A percentile compares a stretch with the other conserved stretches of the same genome.
phyloP scores from a whole-genome alignment of 2,888 invertebrate species.

The Stomorhina lunata region DNA sequence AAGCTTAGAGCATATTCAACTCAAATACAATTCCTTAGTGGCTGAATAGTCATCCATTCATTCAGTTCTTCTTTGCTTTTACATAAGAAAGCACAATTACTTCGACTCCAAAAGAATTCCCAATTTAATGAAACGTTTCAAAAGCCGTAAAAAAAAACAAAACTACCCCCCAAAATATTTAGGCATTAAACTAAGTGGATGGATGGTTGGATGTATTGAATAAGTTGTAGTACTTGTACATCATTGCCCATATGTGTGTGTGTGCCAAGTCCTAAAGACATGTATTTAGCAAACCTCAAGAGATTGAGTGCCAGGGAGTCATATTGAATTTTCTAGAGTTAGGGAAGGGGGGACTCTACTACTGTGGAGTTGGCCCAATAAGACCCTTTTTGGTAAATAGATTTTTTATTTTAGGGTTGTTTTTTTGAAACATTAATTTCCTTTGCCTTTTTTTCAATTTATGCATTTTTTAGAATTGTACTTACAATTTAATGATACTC shows the following conservation, averaged over 20 bases:
- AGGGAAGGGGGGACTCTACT: background rate
- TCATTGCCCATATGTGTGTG: slow-evolving; percentile 61
- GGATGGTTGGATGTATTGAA: slow-evolving; percentile 36
- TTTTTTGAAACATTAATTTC: background rate
- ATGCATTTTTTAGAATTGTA: slow-evolving; percentile 13
- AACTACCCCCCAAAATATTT: slow-evolving; percentile 30
- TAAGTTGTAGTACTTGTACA: slow-evolving; percentile 25
- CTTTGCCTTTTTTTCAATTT: slow-evolving; percentile 43
- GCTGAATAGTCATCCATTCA: background rate
- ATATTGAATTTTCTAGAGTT: background rate
- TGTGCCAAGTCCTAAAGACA: slow-evolving; percentile 45
- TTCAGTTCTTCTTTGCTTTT: slow-evolving; percentile 17
- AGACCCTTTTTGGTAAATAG: slow-evolving; percentile 45
- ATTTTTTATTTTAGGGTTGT: slow-evolving; percentile 55
- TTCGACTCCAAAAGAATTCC: slow-evolving; percentile 53
- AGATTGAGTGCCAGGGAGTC: slow-evolving; percentile 32
- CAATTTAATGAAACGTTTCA: slow-evolving; percentile 48
- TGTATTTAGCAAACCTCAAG: slow-evolving; percentile 64
- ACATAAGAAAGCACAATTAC: slow-evolving; percentile 60
- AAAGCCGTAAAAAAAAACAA: slow-evolving; percentile 19
- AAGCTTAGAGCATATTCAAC: background rate
- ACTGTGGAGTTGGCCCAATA: background rate
- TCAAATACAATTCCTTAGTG: background rate
- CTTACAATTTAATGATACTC: background rate
- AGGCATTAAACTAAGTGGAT: slow-evolving; percentile 3